Evolutionary conservation across 2,888 invertebrate genomes (phyloP).

Genomic region (Ichneumon xanthorius): DNA sequence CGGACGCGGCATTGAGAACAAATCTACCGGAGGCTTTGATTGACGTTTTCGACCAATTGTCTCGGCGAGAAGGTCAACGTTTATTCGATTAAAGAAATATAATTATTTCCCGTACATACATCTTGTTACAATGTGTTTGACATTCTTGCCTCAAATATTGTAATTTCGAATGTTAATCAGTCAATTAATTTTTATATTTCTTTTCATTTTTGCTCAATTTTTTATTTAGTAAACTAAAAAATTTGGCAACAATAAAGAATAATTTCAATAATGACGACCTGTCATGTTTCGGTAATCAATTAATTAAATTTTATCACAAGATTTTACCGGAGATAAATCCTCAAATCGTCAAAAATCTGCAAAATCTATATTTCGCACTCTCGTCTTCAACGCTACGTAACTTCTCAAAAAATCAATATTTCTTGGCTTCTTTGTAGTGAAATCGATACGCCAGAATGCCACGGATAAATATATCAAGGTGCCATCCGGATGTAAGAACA

Average conservation of each 20-base stretch:
- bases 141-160: neutral
- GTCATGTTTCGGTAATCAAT: neutral
- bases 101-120: neutral
- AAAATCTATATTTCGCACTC: neutral
- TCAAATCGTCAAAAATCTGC: neutral
- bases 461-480: neutral
- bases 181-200: neutral
- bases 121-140: neutral
- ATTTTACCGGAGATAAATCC: neutral
- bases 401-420: neutral
- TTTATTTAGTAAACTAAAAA: neutral
- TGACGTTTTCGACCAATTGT: slow-evolving; percentile 62
- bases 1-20: slow-evolving; percentile 54
- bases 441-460: neutral
- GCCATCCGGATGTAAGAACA: neutral
- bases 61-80: slow-evolving; percentile 46
- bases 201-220: neutral
- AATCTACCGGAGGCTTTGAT: slow-evolving; percentile 62
- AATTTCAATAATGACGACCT: neutral
- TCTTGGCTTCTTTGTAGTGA: neutral
- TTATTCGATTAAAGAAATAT: neutral
- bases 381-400: neutral
- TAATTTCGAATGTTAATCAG: neutral
- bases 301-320: neutral
- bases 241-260: too few species aligned